Percentiles rank a stretch among this genome's conserved stretches.
Evolutionary conservation across 2,113 vertebrate species (phyloP).

Genomic region (Oostethus manadensis): DNA sequence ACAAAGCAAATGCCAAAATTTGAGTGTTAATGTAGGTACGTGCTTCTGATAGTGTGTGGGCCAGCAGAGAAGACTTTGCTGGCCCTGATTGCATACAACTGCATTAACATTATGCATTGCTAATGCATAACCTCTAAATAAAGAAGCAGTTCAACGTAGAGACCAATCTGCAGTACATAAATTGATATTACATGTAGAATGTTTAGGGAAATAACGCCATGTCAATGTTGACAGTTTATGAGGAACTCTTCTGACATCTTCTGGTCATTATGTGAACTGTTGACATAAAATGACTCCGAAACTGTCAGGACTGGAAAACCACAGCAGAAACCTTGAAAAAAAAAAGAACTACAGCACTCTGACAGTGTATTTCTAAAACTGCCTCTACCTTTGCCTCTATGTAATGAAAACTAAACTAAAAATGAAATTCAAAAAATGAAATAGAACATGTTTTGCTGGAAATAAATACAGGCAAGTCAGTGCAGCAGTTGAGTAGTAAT

Average conservation of each 20-base stretch:
- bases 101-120: constrained; percentile 26
- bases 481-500: no score
- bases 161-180: not conserved
- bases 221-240: constrained; percentile 29
- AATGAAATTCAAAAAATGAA: no score
- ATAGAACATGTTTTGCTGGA: no score
- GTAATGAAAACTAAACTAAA: not conserved
- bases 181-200: constrained; percentile 38
- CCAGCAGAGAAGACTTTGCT: no score
- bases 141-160: not conserved
- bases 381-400: not conserved
- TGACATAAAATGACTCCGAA: not conserved
- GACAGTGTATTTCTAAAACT: not conserved
- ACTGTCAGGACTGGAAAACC: constrained; percentile 5
- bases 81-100: no score
- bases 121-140: not conserved
- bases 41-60: no score
- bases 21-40: no score
- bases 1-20: no score
- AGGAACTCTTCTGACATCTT: constrained; percentile 72
- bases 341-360: not conserved
- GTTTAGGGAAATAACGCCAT: constrained; percentile 20
- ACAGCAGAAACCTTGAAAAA: not conserved
- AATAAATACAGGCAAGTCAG: not conserved
- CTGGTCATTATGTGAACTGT: constrained; percentile 44